Percentiles rank a stretch among this genome's conserved stretches.
Evolutionary conservation across 2,797 vertebrate genomes (phyloP).

Genomic region (Holocentrus rufus): DNA sequence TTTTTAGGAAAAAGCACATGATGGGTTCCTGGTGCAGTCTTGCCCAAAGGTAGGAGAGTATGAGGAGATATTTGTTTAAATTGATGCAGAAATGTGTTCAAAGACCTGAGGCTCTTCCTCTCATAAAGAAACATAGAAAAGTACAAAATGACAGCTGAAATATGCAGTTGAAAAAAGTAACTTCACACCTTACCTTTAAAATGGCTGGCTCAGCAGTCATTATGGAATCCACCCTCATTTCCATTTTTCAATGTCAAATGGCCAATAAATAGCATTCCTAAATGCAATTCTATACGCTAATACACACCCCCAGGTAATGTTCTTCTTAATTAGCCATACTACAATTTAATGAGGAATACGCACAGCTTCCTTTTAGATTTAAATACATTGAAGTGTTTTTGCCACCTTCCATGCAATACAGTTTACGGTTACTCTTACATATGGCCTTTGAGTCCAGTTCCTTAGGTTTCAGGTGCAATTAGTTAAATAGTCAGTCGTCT

Average conservation of each 20-base stretch:
- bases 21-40: neutral
- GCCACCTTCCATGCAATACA: no score
- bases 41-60: neutral
- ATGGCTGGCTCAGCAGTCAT: neutral
- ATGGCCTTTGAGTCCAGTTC: no score
- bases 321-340: slow-evolving; percentile 50
- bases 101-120: neutral
- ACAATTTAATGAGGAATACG: slow-evolving; percentile 34
- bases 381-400: neutral
- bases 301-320: slow-evolving; percentile 30
- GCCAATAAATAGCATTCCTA: slow-evolving; percentile 24
- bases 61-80: neutral
- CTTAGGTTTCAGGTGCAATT: no score
- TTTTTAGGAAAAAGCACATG: no score
- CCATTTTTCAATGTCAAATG: slow-evolving; percentile 21
- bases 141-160: neutral
- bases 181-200: neutral
- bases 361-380: neutral
- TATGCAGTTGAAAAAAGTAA: neutral
- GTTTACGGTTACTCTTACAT: no score
- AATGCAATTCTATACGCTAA: slow-evolving; percentile 16
- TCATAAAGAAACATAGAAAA: neutral
- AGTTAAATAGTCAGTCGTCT: no score
- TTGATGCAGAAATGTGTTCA: neutral
- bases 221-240: neutral